Evolutionary conservation across 2,113 vertebrate species (phyloP), one percentile per base, ranked within the genome.

Genomic region (Nansenia antarctica): DNA sequence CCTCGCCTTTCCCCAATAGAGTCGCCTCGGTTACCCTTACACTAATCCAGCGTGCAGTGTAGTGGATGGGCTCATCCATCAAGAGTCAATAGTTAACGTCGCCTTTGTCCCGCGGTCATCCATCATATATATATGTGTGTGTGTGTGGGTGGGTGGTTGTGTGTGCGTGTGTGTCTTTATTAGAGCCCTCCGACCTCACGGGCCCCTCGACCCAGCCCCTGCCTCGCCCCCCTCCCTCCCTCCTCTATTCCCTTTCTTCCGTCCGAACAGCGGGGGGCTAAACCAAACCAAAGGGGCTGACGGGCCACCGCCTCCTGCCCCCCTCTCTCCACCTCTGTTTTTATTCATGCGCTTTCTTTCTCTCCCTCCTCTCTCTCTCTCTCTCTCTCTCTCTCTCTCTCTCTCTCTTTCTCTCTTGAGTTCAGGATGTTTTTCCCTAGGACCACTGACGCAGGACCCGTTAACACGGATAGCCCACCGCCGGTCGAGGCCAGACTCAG

Each of bases 31-130:
- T 86, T 82, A 88, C 89, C 45, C 73, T 72, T 53, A 42, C 74
- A 60, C 76, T 85, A 88, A 87, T 88, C 78, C 74, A 20, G 74
- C 79, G 31, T 82, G 85, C 69, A 83, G 78, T 80, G 85, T 60
- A 76, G 83, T 79, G 82, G 87, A 85, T 78, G 76, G 85, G 81
- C 86, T 88, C 87, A 93, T 93, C 89, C 83, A 93, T 93, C 91
- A 93, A 82, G 82, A 90, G 91, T 92, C 89, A 93, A 92, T 93
- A 86, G 86, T 92, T 91, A 92, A 92, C 87, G 74, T 81, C 82
- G 78, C 75, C 88, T 90, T 92, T 90, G 87, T 91, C 72, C 77
- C 61, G 18, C 42, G 77, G 71, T 79, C 78, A 92, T 93, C 87
- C 78, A 92, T 93, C 91, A 91, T 88, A 71, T 52, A 76, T 75